Conservation (phyloP, 2,888 invertebrate genomes). For the Heliconius erato region DNA sequence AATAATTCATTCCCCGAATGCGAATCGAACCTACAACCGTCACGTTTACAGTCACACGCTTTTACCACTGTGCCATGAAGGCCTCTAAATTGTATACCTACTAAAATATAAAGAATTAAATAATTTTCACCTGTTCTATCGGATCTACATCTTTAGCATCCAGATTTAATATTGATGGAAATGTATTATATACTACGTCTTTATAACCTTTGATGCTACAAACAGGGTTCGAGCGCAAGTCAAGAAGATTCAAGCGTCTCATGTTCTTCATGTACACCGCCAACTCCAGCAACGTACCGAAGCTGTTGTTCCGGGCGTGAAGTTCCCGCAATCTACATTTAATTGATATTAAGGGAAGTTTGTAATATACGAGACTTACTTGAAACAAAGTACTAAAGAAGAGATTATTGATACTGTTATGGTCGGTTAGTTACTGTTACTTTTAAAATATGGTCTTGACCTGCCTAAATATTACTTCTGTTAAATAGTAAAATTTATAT, state of each 20-base stretch:
- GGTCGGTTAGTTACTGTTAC: not conserved
- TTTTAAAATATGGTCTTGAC: not conserved
- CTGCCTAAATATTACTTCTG: no score
- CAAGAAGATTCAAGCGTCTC: conserved; percentile 67
- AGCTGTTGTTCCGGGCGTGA: conserved; percentile 72
- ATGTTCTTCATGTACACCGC: conserved; percentile 77
- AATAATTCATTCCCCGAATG: not conserved
- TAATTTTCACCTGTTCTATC: conserved; percentile 64
- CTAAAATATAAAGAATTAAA: not conserved
- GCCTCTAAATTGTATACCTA: not conserved
- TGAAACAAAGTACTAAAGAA: not conserved
- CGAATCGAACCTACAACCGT: no score
- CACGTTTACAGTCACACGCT: not conserved
- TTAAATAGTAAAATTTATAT: not conserved
- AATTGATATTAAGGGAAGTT: not conserved
- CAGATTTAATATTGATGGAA: conserved; percentile 67
- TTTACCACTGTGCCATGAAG: not conserved
- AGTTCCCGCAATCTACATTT: conserved; percentile 70
- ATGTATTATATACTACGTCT: conserved; percentile 73
- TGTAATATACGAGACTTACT: not conserved
- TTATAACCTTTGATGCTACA: conserved; percentile 70
- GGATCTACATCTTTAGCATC: conserved; percentile 72
- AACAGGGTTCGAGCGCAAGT: conserved; percentile 76
- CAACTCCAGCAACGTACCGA: conserved; percentile 70
- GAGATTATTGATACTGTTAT: not conserved